phyloP scores from a whole-genome alignment of 2,113 vertebrate species.

The Megatriorchis doriae region DNA sequence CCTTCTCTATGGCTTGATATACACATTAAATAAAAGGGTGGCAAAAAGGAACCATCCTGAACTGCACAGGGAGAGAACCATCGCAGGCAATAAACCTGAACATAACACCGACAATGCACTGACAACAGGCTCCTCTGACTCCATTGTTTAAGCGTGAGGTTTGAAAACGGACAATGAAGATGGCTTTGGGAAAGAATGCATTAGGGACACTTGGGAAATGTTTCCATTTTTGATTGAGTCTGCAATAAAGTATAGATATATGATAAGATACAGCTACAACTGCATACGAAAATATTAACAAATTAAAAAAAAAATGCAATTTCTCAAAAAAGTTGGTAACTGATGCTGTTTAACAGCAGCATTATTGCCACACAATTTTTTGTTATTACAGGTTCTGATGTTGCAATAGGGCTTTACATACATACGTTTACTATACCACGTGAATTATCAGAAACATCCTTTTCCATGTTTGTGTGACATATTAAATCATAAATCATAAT shows the following conservation, averaged over 20 bases:
- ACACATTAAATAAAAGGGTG: constrained; percentile 27
- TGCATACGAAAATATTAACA: not conserved
- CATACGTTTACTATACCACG: not conserved
- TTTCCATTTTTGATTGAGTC: not conserved
- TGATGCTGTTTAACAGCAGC: not conserved
- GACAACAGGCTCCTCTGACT: not conserved
- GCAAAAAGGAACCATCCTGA: constrained; percentile 23
- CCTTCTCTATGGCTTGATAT: not conserved
- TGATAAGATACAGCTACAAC: not conserved
- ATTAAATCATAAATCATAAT: constrained; percentile 26
- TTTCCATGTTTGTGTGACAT: not conserved
- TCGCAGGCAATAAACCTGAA: not conserved
- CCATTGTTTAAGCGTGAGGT: not conserved
- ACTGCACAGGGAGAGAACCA: not conserved
- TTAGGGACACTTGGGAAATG: not conserved
- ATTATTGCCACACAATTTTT: not conserved
- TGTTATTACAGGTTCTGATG: not conserved
- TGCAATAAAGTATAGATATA: not conserved
- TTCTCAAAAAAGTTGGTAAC: not conserved
- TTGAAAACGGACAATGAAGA: not conserved
- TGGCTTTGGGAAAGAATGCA: not conserved
- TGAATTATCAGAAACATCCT: not conserved
- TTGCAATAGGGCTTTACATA: not conserved
- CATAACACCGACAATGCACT: accelerated
- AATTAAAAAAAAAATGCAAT: not conserved